Base-by-base conservation (phyloP, 2,888 invertebrate genomes). In the Scaptomyza flava region DNA sequence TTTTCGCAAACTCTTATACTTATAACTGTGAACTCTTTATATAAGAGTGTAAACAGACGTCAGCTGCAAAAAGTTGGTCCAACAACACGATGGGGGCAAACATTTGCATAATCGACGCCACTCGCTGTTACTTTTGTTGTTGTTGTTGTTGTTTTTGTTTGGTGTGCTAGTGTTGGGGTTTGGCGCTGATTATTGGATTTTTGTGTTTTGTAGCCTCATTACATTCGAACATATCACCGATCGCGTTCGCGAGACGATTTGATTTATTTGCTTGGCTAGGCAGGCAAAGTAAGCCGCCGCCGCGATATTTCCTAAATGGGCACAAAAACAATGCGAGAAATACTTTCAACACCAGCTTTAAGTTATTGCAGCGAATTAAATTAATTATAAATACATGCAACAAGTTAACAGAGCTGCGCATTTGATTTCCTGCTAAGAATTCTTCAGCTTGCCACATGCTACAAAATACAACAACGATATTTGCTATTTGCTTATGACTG, bases 141-240 rank as follows among this genome's bases (percentile, higher is more conserved):
- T 62, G 42, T 31, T 54, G 41, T 14, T 17, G 17, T 17, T 17
- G 17, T 17, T 17, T 1, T 17, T 62, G 42, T 42, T 69, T 60
- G 48, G 36, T 69, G 33, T 67, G 50, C 43, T 75, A 50, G 14
- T 68, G 61, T 53, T 64, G 57, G n/a, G 60, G 50, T 41, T 23
- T 57, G 53, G 57, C 47, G 80, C 54, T 76, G 68, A 68, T 81
- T 71, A 41, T 76, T 68, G 38, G 72, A 38, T 66, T 68, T 58
- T 61, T 75, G 66, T 81, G 41, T 79, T 47, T 79, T 76, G 62
- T 66, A 72, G 75, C 64, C 87, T 80, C 81, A 84, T 84, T 84
- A 86, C 81, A 86, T 86, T 86, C 64, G 76, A 87, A 86, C 89
- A 84, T 86, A 88, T 87, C 89, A 88, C 84, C 68, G 52, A 62